A percentile compares a stretch with the other conserved stretches of the same genome.
phyloP scores from a whole-genome alignment of 2,888 invertebrate genomes.

The Acanthococcus lagerstroemiae region DNA sequence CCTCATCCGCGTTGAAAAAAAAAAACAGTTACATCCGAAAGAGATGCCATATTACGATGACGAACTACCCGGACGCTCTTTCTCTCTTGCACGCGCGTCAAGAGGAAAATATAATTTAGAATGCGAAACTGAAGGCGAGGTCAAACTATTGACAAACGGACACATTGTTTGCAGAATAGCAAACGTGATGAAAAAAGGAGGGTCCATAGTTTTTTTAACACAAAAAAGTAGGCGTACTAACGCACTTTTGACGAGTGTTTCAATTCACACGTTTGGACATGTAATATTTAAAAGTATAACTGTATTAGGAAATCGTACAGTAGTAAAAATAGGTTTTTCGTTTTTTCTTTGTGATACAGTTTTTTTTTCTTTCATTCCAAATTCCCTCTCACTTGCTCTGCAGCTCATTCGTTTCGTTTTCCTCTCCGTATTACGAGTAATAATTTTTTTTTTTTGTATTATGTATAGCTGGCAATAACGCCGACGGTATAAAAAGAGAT shows the following conservation, averaged over 20 bases:
- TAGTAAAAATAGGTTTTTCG: background rate
- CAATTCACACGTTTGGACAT: constrained; percentile 29
- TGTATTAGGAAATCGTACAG: constrained; percentile 26
- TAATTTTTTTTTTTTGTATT: no score
- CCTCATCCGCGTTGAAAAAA: no score
- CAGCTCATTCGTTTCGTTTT: no score
- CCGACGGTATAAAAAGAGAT: constrained; percentile 21
- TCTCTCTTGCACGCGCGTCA: no score
- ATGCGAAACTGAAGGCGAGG: constrained; percentile 16
- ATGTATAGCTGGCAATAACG: no score
- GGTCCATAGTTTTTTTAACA: constrained; percentile 25
- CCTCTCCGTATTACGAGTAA: background rate
- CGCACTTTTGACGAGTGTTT: constrained; percentile 28
- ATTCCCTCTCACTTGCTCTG: background rate
- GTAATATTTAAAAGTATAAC: constrained; percentile 29
- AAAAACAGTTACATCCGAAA: no score
- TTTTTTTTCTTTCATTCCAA: constrained; percentile 10
- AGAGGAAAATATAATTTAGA: constrained; percentile 24
- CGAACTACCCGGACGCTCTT: no score
- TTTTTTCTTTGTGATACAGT: background rate
- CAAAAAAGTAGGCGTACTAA: constrained; percentile 26
- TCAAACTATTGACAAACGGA: constrained; percentile 28
- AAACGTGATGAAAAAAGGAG: constrained; percentile 30
- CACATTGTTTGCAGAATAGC: constrained; percentile 25
- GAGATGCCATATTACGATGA: no score